Evolutionary conservation across 2,113 vertebrate genomes (phyloP), one percentile per base, ranked within the genome.

Genomic region (Gallinago media): DNA sequence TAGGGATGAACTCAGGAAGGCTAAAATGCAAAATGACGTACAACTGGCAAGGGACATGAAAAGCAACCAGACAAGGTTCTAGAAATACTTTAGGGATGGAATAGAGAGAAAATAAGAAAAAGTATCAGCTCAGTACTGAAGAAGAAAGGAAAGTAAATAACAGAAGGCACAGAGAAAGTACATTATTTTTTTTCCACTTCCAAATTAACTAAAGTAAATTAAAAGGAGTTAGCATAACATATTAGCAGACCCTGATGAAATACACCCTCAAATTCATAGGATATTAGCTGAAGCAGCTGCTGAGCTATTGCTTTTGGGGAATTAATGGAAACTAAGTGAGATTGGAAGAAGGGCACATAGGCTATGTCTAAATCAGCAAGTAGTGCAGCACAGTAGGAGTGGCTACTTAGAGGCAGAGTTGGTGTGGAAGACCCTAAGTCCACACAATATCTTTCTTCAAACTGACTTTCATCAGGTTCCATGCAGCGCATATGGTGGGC

Each of bases 1-100:
- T 71, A 81, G n/a, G 36, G 59, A 91, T 81, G 94, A 94, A 74
- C 29, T 92, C 86, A 74, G 83, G 76, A 92, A 94, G 52, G 38
- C 73, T 94, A 75, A 92, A 96, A 96, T 72, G 86, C 72, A 92
- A 84, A 96, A 88, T 96, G 61, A 89, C 61, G 88, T 91, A 78
- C 55, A 91, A 74, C 65, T 74, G 67, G 38, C 85, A 91, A 92
- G 84, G 63, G 72, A 95, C 63, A 58, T 47, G 38, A 86, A 92
- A 88, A 55, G 38, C 65, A 95, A 86, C 50, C 42, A 92, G 56
- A 46, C 72, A 84, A 31, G 4, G 34, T 47, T 96, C 83, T 86
- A 92, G 93, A 96, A 95, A 86, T 77, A 55, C 55, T n/a, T 94
- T 71, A 84, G 85, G 56, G 56, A 94, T 21, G 47, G 15, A 91